Conservation (phyloP, 2,888 invertebrate genomes). For the Bugulina stolonifera region DNA sequence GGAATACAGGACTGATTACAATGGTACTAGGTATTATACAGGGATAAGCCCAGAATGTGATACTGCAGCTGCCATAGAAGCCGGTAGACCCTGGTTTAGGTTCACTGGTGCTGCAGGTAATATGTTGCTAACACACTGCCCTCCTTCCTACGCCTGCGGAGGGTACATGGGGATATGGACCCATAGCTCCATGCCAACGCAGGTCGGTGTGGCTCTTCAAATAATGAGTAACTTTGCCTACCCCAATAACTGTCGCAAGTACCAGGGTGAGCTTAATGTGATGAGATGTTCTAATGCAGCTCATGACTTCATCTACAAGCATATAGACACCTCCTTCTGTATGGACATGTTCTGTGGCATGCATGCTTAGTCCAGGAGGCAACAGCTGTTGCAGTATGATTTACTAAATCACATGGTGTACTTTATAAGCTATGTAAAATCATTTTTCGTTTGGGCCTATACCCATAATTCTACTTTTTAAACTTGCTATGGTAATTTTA, state of each 20-base stretch:
- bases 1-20: neutral
- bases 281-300: neutral
- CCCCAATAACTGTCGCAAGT: neutral
- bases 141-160: neutral
- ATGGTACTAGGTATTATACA: no score
- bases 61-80: neutral
- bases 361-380: no score
- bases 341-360: no score
- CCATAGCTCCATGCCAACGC: neutral
- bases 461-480: no score
- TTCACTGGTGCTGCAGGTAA: slow-evolving; percentile 2
- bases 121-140: neutral
- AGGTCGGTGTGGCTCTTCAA: neutral
- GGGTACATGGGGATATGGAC: neutral
- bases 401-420: no score
- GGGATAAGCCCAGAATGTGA: slow-evolving; percentile 5
- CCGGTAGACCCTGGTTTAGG: slow-evolving; percentile 14
- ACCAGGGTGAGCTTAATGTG: neutral
- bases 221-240: neutral
- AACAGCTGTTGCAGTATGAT: no score
- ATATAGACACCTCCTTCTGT: no score
- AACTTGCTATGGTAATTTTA: no score
- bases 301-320: neutral
- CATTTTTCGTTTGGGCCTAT: no score
- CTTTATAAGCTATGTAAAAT: no score